Evolutionary conservation across 2,888 invertebrate genomes (phyloP).

Genomic region (Meandrusa payeni): DNA sequence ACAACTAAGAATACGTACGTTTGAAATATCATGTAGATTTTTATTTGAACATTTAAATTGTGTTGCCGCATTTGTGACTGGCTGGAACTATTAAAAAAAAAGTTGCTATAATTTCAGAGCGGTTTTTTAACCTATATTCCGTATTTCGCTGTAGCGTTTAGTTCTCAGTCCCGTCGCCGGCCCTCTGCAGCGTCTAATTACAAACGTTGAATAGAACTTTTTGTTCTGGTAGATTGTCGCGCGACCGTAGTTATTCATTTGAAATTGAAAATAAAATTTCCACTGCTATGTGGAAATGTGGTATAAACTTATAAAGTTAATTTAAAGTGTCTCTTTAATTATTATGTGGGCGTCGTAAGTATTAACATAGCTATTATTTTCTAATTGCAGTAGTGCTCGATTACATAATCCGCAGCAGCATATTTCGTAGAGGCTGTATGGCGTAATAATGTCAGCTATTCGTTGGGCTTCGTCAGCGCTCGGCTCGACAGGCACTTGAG

Average conservation of each 20-base stretch:
- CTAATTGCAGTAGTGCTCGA: conserved; percentile 4
- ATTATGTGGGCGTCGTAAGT: background rate
- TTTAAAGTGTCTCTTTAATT: conserved; percentile 3
- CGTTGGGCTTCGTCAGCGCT: conserved; percentile 70
- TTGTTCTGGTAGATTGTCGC: conserved; percentile 65
- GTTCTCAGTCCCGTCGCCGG: conserved; percentile 20
- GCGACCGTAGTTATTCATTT: conserved; percentile 60
- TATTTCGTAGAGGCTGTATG: conserved; percentile 58
- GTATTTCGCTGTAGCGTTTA: conserved; percentile 18
- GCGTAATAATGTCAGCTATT: conserved; percentile 67
- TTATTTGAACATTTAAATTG: conserved; percentile 25
- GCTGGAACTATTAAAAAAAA: conserved; percentile 21
- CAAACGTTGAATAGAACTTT: conserved; percentile 65
- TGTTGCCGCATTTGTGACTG: conserved; percentile 28
- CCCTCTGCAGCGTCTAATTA: conserved; percentile 60
- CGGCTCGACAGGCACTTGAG: conserved; percentile 67
- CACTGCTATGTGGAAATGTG: conserved; percentile 37
- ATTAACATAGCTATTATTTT: background rate
- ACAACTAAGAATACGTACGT: conserved; percentile 1
- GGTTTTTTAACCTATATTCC: conserved; percentile 20
- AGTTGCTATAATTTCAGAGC: conserved; percentile 14
- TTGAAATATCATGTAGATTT: conserved; percentile 24
- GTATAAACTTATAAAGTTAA: conserved; percentile 26
- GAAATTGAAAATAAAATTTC: conserved; percentile 60
- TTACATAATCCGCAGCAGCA: conserved; percentile 53